Conservation (phyloP, 2,113 vertebrate genomes). For the Polypterus senegalus region DNA sequence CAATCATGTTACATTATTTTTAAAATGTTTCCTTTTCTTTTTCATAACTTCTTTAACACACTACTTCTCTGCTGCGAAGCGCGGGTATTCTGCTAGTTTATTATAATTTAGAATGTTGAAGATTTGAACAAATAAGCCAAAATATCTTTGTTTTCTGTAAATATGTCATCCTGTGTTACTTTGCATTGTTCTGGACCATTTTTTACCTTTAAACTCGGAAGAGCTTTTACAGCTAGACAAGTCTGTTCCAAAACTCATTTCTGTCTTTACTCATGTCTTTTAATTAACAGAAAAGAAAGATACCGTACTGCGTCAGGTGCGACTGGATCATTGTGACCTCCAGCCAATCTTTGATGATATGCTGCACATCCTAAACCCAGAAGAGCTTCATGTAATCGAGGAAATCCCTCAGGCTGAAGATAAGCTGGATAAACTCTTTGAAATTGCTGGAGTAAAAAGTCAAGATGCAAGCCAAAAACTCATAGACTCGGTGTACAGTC, state of each 20-base stretch:
- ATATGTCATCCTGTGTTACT: too few species aligned
- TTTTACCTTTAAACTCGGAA: too few species aligned
- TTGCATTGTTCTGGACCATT: too few species aligned
- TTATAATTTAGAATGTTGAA: too few species aligned
- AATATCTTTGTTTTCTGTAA: too few species aligned
- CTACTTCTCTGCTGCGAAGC: too few species aligned
- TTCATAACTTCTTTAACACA: too few species aligned
- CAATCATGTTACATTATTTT: too few species aligned
- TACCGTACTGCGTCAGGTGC: conserved; percentile 89
- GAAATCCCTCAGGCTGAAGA: conserved; percentile 82
- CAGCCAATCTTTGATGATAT: conserved; percentile 96
- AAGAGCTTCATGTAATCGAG: conserved; percentile 82
- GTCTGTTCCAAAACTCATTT: background rate
- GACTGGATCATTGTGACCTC: conserved; percentile 87
- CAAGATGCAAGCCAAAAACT: conserved; percentile 95
- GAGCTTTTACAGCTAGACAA: background rate
- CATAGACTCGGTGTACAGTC: conserved; percentile 92
- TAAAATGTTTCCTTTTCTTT: too few species aligned
- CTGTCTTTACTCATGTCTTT: background rate
- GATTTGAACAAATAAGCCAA: too few species aligned
- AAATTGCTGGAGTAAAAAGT: conserved; percentile 91
- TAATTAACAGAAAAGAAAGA: conserved; percentile 83
- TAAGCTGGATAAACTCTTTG: conserved; percentile 84
- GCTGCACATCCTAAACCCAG: conserved; percentile 88
- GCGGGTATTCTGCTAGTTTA: too few species aligned